phyloP scores from a whole-genome alignment of 2,797 vertebrate species.

The Pitangus sulphuratus region DNA sequence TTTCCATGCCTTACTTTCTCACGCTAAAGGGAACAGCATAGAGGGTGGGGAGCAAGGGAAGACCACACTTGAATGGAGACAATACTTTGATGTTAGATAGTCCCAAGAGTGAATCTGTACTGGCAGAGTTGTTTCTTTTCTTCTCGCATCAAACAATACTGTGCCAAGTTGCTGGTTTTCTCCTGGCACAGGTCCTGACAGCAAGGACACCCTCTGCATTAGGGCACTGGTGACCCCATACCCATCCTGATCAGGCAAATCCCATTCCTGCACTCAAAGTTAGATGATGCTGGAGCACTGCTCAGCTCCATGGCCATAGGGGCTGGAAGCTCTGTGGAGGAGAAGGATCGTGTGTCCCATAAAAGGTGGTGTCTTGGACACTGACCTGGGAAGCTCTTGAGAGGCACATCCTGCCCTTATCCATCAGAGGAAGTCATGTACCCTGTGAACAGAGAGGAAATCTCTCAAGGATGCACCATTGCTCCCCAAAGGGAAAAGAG shows the following conservation, averaged over 20 bases:
- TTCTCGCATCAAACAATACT: not conserved
- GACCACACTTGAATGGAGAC: not conserved
- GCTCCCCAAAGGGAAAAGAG: constrained; percentile 7
- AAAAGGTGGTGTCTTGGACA: not conserved
- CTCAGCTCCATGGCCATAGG: not conserved
- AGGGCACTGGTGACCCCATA: not conserved
- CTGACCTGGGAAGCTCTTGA: not conserved
- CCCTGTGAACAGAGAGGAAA: constrained; percentile 40
- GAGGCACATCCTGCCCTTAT: constrained; percentile 41
- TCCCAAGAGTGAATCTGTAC: not conserved
- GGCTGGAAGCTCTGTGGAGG: not conserved
- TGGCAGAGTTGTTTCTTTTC: not conserved
- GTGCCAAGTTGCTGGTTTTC: not conserved
- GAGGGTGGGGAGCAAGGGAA: constrained; percentile 18
- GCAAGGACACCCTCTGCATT: not conserved
- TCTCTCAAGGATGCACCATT: constrained; percentile 36
- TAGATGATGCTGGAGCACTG: not conserved
- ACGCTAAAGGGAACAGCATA: not conserved
- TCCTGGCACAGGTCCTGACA: not conserved
- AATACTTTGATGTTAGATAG: constrained; percentile 11
- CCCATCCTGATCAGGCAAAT: not conserved
- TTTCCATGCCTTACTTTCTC: not conserved
- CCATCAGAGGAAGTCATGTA: constrained; percentile 48
- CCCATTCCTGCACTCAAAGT: not conserved
- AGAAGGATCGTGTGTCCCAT: not conserved